Evolutionary conservation across 2,888 invertebrate genomes (phyloP).

Genomic region (Cosmia trapezina): DNA sequence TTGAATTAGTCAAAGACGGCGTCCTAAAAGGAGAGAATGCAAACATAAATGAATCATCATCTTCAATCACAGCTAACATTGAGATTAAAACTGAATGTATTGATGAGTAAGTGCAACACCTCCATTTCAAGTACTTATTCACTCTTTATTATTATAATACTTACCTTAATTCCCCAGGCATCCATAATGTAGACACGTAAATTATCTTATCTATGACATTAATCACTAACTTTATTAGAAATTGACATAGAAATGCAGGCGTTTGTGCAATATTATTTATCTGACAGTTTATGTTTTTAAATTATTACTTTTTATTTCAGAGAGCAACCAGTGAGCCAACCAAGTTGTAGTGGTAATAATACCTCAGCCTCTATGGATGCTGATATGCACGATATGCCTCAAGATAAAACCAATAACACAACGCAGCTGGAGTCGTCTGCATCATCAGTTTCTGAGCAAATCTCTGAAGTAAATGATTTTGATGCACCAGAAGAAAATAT

Average conservation of each 20-base stretch:
- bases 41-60: constrained; percentile 75
- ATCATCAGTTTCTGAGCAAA: constrained; percentile 74
- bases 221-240: background rate
- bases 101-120: constrained; percentile 81
- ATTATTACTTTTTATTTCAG: constrained; percentile 66
- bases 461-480: constrained; percentile 73
- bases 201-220: background rate
- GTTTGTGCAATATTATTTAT: background rate
- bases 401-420: constrained; percentile 58
- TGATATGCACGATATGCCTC: constrained; percentile 53
- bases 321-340: constrained; percentile 67
- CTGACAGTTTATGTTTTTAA: constrained; percentile 8
- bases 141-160: background rate
- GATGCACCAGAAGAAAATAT: constrained; percentile 68
- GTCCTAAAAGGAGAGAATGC: constrained; percentile 75
- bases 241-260: background rate
- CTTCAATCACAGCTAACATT: constrained; percentile 77
- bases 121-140: background rate
- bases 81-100: constrained; percentile 86
- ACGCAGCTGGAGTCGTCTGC: constrained; percentile 70
- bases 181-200: background rate
- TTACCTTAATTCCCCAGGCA: background rate
- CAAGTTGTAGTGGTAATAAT: constrained; percentile 71
- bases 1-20: constrained; percentile 82
- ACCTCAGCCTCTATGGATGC: constrained; percentile 58